These are phyloP conservation scores for Aplidium turbinatum DNA, from an alignment of 23 tunicate genomes.

Conservation along the genomic window DNA sequence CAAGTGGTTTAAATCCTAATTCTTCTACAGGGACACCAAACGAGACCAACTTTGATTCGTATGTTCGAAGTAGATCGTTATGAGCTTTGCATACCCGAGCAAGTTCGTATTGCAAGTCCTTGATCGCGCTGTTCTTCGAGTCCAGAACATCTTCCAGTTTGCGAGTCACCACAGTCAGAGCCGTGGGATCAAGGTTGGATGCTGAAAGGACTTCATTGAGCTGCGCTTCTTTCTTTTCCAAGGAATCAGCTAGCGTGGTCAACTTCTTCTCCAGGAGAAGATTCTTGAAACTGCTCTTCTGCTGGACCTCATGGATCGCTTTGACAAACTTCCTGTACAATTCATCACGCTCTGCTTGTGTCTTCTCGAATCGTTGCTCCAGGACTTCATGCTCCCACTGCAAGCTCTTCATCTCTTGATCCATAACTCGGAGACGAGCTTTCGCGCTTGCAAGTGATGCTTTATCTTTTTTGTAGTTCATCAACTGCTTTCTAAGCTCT, in stretches of 20 bases:
- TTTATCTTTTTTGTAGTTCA: slow-evolving; percentile 93
- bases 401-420: slow-evolving; percentile 83
- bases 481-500: slow-evolving; percentile 82
- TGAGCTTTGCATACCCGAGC: slow-evolving; percentile 99
- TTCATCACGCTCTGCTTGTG: slow-evolving; percentile 91
- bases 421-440: slow-evolving; percentile 70
- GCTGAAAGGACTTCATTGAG: slow-evolving; percentile 96
- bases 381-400: slow-evolving; percentile 98
- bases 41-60: slow-evolving; percentile 89
- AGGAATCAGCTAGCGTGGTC: slow-evolving; percentile 86
- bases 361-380: slow-evolving; percentile 89
- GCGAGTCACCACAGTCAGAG: slow-evolving; percentile 95
- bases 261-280: slow-evolving; percentile 93
- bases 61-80: slow-evolving; percentile 96
- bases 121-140: slow-evolving; percentile 98
- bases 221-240: slow-evolving; percentile 99
- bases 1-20: slow-evolving; percentile 97
- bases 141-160: slow-evolving; percentile 98
- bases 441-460: slow-evolving; percentile 89
- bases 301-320: slow-evolving; percentile 98
- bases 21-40: slow-evolving; percentile 97
- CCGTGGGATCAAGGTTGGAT: slow-evolving; percentile 97
- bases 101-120: slow-evolving; percentile 96
- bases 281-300: slow-evolving; percentile 95
- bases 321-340: slow-evolving; percentile 86